phyloP scores from a whole-genome alignment of 1,140 invertebrate genomes.

The Gryon sp. region DNA sequence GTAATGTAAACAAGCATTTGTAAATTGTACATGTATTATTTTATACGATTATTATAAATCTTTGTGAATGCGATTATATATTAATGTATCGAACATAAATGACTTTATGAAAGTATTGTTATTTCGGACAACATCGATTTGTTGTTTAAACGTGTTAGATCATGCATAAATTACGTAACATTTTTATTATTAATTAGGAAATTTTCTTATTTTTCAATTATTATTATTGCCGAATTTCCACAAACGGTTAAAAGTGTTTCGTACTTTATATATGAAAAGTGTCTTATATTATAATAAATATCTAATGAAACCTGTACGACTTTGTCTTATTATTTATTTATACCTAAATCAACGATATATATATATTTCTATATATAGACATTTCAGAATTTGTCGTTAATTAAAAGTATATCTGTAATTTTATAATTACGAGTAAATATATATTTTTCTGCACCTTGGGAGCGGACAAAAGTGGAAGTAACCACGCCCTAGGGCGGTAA shows the following conservation, averaged over 20 bases:
- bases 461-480: too few species aligned
- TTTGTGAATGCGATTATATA: constrained; percentile 54
- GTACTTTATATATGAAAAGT: constrained; percentile 46
- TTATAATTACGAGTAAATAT: too few species aligned
- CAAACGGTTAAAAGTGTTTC: constrained; percentile 30
- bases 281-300: constrained; percentile 63
- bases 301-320: too few species aligned
- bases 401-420: too few species aligned
- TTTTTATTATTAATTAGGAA: constrained; percentile 13
- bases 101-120: constrained; percentile 65
- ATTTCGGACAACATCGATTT: constrained; percentile 63
- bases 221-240: constrained; percentile 5
- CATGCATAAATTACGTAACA: constrained; percentile 53
- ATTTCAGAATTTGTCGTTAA: too few species aligned
- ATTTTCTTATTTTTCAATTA: too few species aligned
- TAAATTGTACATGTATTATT: constrained; percentile 66
- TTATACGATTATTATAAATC: constrained; percentile 41
- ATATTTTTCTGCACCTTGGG: too few species aligned
- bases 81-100: constrained; percentile 53
- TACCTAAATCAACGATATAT: too few species aligned
- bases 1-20: constrained; percentile 47
- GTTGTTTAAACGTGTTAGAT: constrained; percentile 63
- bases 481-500: too few species aligned
- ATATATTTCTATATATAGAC: too few species aligned
- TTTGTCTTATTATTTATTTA: too few species aligned